These are phyloP conservation scores for Nyctereutes procyonoides DNA, from an alignment of 2,113 vertebrate genomes.

Conservation along the genomic window DNA sequence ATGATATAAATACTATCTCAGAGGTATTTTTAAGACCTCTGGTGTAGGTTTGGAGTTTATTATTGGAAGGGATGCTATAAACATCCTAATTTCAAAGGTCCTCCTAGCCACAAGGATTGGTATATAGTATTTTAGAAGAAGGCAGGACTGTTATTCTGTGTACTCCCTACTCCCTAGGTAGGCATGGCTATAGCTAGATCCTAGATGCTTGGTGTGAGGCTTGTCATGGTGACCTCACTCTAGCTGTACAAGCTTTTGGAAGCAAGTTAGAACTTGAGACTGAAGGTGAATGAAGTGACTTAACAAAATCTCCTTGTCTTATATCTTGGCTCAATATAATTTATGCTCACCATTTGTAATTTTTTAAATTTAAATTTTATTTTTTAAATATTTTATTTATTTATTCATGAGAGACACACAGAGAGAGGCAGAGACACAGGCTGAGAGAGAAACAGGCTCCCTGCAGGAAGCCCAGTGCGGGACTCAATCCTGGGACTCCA, in stretches of 20 bases:
- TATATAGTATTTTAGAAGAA: not conserved
- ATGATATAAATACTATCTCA: not conserved
- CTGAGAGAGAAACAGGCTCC: too few species aligned
- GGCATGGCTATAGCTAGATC: not conserved
- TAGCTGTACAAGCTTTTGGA: not conserved
- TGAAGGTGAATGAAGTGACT: not conserved
- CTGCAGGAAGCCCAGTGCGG: too few species aligned
- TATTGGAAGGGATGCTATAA: not conserved
- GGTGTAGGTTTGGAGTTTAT: not conserved
- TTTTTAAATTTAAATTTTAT: not conserved
- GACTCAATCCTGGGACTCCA: too few species aligned
- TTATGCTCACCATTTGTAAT: not conserved
- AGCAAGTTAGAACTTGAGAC: not conserved
- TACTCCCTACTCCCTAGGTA: not conserved
- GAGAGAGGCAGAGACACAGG: too few species aligned
- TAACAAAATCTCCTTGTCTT: conserved; percentile 34
- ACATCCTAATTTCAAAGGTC: not conserved
- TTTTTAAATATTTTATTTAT: too few species aligned
- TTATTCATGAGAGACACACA: too few species aligned
- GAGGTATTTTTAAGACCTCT: conserved; percentile 46
- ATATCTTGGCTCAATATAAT: not conserved
- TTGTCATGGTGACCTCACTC: not conserved
- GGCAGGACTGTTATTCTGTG: not conserved
- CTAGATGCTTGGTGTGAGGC: not conserved
- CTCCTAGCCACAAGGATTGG: not conserved